These are phyloP conservation scores for Numida meleagris DNA, from an alignment of 2,113 vertebrate genomes.

Conservation along the genomic window DNA sequence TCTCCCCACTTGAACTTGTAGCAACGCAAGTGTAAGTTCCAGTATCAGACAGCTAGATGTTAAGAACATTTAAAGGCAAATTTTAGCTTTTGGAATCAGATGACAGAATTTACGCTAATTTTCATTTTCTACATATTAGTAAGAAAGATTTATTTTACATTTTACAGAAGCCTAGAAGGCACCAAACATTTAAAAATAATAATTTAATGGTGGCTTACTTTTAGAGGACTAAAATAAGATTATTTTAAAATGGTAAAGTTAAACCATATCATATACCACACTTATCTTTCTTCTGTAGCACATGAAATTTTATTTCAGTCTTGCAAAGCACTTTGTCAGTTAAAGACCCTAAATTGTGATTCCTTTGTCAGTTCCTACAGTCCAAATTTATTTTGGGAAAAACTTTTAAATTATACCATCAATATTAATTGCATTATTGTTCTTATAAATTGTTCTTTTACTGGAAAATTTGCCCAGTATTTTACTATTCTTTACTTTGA, in stretches of 20 bases:
- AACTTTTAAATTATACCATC: not conserved
- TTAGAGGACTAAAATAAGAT: not conserved
- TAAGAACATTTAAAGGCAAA: not conserved
- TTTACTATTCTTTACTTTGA: not conserved
- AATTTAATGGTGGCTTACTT: conserved; percentile 26
- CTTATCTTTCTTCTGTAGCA: not conserved
- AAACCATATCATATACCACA: not conserved
- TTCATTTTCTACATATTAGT: not conserved
- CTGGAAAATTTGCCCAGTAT: not conserved
- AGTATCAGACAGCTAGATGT: conserved; percentile 86
- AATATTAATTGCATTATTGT: not conserved
- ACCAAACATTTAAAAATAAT: conserved; percentile 6
- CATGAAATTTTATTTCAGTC: not conserved
- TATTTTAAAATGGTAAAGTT: not conserved
- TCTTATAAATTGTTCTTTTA: not conserved
- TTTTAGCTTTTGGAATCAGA: conserved; percentile 4
- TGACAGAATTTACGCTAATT: not conserved
- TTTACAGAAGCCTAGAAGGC: not conserved
- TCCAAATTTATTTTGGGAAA: not conserved
- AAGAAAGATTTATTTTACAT: conserved; percentile 21
- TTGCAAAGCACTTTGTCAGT: not conserved
- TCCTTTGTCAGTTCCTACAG: not conserved
- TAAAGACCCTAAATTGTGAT: not conserved
- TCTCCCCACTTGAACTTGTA: conserved; percentile 97
- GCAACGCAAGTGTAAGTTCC: conserved; percentile 98